These are phyloP conservation scores for Neodiprion virginianus DNA, from an alignment of 1,140 invertebrate genomes.

Conservation along the genomic window DNA sequence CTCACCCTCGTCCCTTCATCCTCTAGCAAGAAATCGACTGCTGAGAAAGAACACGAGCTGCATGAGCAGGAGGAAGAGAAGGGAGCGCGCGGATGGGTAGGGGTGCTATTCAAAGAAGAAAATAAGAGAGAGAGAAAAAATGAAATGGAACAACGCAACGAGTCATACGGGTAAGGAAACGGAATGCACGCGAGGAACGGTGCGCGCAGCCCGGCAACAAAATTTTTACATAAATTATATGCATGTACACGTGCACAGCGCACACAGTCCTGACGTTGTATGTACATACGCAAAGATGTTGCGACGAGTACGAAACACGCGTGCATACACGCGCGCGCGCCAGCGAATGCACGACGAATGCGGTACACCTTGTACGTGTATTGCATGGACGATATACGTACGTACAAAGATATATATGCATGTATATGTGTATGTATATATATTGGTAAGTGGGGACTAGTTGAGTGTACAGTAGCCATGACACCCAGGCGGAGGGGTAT, in stretches of 20 bases:
- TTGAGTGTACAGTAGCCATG: constrained; percentile 47
- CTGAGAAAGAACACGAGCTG: constrained; percentile 12
- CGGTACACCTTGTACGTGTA: no score
- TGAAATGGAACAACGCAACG: background rate
- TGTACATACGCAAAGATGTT: no score
- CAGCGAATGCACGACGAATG: no score
- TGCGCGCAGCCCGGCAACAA: background rate
- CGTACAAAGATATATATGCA: background rate
- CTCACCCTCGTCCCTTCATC: background rate
- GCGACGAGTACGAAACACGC: no score
- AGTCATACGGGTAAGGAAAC: background rate
- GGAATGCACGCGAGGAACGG: background rate
- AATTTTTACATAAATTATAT: background rate
- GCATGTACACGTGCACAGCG: no score
- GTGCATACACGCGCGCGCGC: no score
- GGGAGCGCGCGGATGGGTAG: constrained; percentile 17
- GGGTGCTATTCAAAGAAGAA: background rate
- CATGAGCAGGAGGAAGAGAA: background rate
- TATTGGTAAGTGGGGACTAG: constrained; percentile 1
- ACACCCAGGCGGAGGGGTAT: constrained; percentile 50
- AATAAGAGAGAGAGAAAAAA: background rate
- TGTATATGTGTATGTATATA: background rate
- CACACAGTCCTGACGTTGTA: no score
- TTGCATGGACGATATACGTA: background rate
- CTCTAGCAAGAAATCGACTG: constrained; percentile 25